phyloP scores from a whole-genome alignment of 1,140 invertebrate genomes.

The Vollenhovia emeryi region DNA sequence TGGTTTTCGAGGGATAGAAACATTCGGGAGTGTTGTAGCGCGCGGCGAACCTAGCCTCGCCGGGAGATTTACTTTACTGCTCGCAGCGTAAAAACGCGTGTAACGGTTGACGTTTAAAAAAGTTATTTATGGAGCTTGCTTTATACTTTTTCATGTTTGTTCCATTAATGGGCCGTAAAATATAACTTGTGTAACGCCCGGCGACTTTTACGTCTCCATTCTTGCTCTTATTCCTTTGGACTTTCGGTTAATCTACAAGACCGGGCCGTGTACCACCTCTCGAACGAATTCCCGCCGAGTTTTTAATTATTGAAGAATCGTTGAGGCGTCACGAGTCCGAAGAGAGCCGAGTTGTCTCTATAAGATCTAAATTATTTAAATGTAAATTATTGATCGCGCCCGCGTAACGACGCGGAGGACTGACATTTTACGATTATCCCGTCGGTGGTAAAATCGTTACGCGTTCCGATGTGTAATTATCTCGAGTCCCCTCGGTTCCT shows the following conservation, averaged over 20 bases:
- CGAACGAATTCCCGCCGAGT: neutral
- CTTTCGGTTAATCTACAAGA: neutral
- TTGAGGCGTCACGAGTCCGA: neutral
- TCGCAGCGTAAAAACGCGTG: constrained; percentile 12
- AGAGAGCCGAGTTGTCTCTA: neutral
- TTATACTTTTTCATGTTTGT: constrained; percentile 6
- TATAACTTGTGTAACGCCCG: neutral
- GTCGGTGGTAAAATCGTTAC: neutral
- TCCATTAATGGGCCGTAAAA: constrained; percentile 1
- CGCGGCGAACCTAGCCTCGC: neutral
- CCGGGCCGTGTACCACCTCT: too few relatives aligned
- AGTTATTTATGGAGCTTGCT: constrained; percentile 40
- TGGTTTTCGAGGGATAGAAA: constrained; percentile 28
- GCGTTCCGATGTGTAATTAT: constrained; percentile 10
- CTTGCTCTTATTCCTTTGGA: neutral
- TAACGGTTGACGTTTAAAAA: constrained; percentile 28
- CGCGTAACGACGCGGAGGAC: neutral
- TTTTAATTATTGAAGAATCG: neutral
- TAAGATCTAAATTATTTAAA: neutral
- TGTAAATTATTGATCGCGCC: neutral
- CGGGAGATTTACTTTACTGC: constrained; percentile 11
- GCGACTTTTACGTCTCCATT: neutral
- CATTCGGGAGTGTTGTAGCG: neutral
- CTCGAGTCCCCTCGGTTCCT: neutral
- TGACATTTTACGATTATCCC: neutral